Evolutionary conservation across 1,140 invertebrate genomes (phyloP), one percentile per base, ranked within the genome.

Genomic region (Drosophila pseudoananassae): DNA sequence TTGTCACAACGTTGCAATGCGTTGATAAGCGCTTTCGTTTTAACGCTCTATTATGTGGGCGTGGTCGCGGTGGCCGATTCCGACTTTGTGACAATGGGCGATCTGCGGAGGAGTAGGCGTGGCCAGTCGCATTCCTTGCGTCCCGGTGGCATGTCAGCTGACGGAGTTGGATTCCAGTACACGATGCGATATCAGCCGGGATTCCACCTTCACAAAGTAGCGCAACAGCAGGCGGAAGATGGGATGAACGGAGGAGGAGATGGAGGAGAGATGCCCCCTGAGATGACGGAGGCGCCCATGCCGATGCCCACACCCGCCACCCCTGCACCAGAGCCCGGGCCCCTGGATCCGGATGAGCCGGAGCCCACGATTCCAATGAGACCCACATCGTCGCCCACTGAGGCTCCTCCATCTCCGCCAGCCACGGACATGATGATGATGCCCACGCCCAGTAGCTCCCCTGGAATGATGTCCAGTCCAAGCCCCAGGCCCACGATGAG

Each of bases 31-130:
- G 81, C 75, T 69, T 65, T 87, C 51, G 55, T 90, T 82, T 85
- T 90, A 61, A 75, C 79, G 82, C 74, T 87, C 55, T 83, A 83
- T 77, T 76, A 87, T 87, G 76, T 71, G 77, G 80, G 75, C 75
- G 84, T 77, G 73, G 59, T 46, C 47, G 80, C 52, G 55, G 61
- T 54, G 17, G 68, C 51, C 43, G 79, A 78, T 27, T 64, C 63
- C n/a, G 58, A 66, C 58, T 91, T 91, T 74, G 78, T 91, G 47
- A 91, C 89, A 40, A 59, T 76, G 75, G 75, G 50, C 33, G 40
- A 63, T 25, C 57, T 77, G 14, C 72, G 52, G 33, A 59, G 69
- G 8, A 78, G 60, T 3, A 61, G 74, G 61, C 78, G 74, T 75
- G 70, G 38, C 36, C 55, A 63, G 6, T 46, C 43, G 9, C 40